phyloP scores from a whole-genome alignment of 1,140 invertebrate species.

The Leptopilina boulardi region DNA sequence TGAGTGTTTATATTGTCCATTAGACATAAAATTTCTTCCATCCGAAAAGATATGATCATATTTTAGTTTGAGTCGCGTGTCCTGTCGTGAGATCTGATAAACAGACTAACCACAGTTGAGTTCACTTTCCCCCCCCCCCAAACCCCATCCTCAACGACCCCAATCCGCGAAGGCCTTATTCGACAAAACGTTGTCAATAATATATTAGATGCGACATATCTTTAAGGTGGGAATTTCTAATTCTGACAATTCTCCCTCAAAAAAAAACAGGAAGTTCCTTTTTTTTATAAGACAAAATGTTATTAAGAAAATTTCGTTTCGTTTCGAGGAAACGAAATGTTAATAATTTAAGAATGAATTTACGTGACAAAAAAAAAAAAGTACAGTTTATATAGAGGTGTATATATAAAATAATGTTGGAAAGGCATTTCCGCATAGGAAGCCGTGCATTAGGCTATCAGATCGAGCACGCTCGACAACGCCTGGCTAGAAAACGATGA shows the following conservation, averaged over 20 bases:
- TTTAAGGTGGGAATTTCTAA: no score
- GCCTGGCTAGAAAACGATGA: slow-evolving; percentile 62
- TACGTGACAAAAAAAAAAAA: slow-evolving; percentile 3
- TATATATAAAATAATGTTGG: slow-evolving; percentile 73
- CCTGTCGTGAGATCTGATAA: slow-evolving; percentile 72
- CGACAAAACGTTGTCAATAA: slow-evolving; percentile 65
- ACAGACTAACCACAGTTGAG: slow-evolving; percentile 60
- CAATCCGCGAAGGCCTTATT: slow-evolving; percentile 64
- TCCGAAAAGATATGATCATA: slow-evolving; percentile 70
- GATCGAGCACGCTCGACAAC: slow-evolving; percentile 73
- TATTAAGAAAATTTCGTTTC: no score
- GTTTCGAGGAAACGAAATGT: no score
- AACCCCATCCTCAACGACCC: slow-evolving; percentile 61
- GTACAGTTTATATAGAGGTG: slow-evolving; percentile 57
- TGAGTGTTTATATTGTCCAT: slow-evolving; percentile 63
- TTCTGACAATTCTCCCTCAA: no score
- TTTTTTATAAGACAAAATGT: no score
- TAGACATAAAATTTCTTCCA: slow-evolving; percentile 75
- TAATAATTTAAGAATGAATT: no score
- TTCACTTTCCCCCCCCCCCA: slow-evolving; percentile 54
- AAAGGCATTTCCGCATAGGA: slow-evolving; percentile 76
- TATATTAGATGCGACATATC: slow-evolving; percentile 36
- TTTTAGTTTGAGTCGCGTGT: slow-evolving; percentile 71
- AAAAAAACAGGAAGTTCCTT: no score
- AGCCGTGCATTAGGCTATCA: slow-evolving; percentile 77